These are phyloP conservation scores for Nudaria mundana DNA, from an alignment of 2,888 invertebrate species.

Conservation along the genomic window DNA sequence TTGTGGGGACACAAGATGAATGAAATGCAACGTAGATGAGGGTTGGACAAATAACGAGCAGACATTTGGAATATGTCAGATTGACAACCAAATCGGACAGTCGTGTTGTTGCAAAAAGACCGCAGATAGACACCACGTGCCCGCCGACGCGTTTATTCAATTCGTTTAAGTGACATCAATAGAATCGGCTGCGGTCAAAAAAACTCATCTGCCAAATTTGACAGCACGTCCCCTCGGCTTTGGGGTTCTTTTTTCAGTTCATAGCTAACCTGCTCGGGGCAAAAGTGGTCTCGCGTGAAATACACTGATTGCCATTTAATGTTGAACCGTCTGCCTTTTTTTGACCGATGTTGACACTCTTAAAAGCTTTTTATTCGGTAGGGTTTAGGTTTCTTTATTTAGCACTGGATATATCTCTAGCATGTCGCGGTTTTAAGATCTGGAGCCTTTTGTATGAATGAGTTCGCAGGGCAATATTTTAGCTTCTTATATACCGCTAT, in stretches of 20 bases:
- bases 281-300: conserved; percentile 58
- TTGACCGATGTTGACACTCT: conserved; percentile 34
- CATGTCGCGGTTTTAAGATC: conserved; percentile 17
- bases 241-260: conserved; percentile 66
- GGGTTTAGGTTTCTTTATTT: conserved; percentile 36
- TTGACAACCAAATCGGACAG: conserved; percentile 37
- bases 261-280: conserved; percentile 67
- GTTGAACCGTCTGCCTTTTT: conserved; percentile 49
- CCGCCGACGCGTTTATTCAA: conserved; percentile 74
- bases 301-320: conserved; percentile 71
- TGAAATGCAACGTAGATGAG: conserved; percentile 21
- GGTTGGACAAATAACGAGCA: conserved; percentile 28
- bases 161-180: conserved; percentile 81
- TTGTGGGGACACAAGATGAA: conserved; percentile 22
- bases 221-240: conserved; percentile 55
- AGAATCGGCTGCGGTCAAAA: conserved; percentile 70
- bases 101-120: conserved; percentile 37
- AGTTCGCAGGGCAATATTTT: too few species aligned
- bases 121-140: conserved; percentile 46
- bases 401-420: conserved; percentile 20
- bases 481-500: conserved; percentile 37
- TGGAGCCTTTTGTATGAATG: too few species aligned
- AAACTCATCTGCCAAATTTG: conserved; percentile 72
- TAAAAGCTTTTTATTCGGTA: conserved; percentile 38
- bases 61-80: conserved; percentile 34